Conservation (phyloP, 2,888 invertebrate genomes). For the Mesorhabditis spiculigera region DNA sequence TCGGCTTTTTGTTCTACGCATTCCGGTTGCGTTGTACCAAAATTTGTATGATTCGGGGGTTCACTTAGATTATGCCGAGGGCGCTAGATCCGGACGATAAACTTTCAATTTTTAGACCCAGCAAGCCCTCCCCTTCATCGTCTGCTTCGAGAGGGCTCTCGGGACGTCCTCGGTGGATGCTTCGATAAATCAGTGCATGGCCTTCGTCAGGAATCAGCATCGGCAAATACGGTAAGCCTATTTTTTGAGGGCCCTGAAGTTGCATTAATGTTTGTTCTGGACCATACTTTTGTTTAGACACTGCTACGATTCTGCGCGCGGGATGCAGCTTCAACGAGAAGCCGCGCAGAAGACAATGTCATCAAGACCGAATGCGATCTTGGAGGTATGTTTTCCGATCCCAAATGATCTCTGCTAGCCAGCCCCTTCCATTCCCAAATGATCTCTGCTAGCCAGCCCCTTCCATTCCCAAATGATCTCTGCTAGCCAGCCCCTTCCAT, state of each 20-base stretch:
- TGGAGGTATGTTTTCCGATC: conserved; percentile 29
- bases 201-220: conserved; percentile 50
- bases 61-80: too few species aligned
- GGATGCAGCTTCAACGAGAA: conserved; percentile 49
- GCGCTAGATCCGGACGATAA: too few species aligned
- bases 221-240: conserved; percentile 45
- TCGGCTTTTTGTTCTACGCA: too few species aligned
- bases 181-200: conserved; percentile 47
- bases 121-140: conserved; percentile 48
- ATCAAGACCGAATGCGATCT: conserved; percentile 49
- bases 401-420: neutral
- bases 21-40: too few species aligned
- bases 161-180: conserved; percentile 39
- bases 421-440: neutral
- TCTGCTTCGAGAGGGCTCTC: conserved; percentile 44
- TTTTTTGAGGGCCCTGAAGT: neutral
- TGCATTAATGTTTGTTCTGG: neutral
- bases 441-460: too few species aligned
- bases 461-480: conserved; percentile 7
- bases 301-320: conserved; percentile 51
- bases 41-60: too few species aligned
- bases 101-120: conserved; percentile 27
- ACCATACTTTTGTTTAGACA: conserved; percentile 26
- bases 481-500: neutral
- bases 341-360: conserved; percentile 55